A percentile compares a stretch with the other conserved stretches of the same genome.
Conservation (phyloP, 2,113 vertebrate species). For the Scartelaos histophorus region DNA sequence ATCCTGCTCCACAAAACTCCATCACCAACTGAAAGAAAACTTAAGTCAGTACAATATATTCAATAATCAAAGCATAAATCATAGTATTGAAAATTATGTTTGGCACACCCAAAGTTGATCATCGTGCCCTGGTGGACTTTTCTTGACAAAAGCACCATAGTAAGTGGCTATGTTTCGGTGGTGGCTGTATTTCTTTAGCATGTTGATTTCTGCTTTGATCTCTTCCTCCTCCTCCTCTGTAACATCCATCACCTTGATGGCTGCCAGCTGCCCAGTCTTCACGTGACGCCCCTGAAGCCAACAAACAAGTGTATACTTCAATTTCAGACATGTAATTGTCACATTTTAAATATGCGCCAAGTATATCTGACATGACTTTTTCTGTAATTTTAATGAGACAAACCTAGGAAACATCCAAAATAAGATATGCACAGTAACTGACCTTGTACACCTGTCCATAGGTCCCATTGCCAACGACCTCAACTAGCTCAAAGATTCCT, state of each 20-base stretch:
- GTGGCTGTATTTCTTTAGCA: slow-evolving; percentile 94
- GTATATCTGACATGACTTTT: background rate
- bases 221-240: slow-evolving; percentile 94
- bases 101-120: slow-evolving; percentile 90
- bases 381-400: background rate
- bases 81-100: background rate
- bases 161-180: slow-evolving; percentile 94
- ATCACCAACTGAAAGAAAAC: slow-evolving; percentile 82
- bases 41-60: background rate
- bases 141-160: slow-evolving; percentile 93
- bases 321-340: background rate
- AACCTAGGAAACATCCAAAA: background rate
- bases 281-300: slow-evolving; percentile 85
- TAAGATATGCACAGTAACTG: slow-evolving; percentile 53
- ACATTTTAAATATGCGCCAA: background rate
- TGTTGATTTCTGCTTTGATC: slow-evolving; percentile 95
- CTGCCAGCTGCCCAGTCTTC: slow-evolving; percentile 91
- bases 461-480: slow-evolving; percentile 84
- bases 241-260: slow-evolving; percentile 96
- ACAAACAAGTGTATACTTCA: slow-evolving; percentile 12
- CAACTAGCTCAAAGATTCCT: slow-evolving; percentile 91
- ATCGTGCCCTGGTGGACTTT: slow-evolving; percentile 90
- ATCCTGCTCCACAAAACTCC: slow-evolving; percentile 93
- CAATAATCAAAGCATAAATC: background rate
- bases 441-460: slow-evolving; percentile 89